phyloP scores from a whole-genome alignment of 2,113 vertebrate species.

The Notothenia coriiceps region DNA sequence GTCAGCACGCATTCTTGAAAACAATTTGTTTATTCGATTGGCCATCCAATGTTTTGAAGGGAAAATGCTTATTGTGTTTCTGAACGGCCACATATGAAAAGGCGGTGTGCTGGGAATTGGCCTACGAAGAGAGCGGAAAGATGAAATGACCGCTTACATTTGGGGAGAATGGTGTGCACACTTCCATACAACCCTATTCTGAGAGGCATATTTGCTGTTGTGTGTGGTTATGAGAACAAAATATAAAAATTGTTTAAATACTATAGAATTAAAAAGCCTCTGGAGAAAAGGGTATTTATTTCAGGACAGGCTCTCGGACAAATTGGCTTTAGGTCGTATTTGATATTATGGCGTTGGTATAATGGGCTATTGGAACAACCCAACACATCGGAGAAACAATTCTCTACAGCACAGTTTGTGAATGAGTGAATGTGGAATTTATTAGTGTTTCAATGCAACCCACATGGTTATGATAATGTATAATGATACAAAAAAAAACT shows the following conservation, averaged over 20 bases:
- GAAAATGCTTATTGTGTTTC: background rate
- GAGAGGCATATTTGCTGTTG: background rate
- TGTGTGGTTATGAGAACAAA: background rate
- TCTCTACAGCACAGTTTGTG: background rate
- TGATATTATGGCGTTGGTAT: no score
- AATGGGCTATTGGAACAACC: no score
- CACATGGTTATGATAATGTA: slow-evolving; percentile 17
- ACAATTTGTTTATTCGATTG: background rate
- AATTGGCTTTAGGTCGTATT: no score
- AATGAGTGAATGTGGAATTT: background rate
- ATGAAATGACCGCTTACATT: background rate
- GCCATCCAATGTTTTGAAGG: background rate
- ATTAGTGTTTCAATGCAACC: background rate
- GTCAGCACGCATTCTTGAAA: background rate
- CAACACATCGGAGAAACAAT: background rate
- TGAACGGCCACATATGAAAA: background rate
- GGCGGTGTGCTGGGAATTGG: no score
- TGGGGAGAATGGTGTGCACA: background rate
- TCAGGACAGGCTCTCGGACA: no score
- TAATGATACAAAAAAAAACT: slow-evolving; percentile 1
- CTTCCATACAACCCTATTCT: background rate
- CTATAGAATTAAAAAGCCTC: background rate
- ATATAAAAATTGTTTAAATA: background rate
- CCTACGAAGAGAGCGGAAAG: background rate
- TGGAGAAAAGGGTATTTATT: no score